Evolutionary conservation across 2,113 vertebrate species (phyloP).

Genomic region (Takifugu flavidus): DNA sequence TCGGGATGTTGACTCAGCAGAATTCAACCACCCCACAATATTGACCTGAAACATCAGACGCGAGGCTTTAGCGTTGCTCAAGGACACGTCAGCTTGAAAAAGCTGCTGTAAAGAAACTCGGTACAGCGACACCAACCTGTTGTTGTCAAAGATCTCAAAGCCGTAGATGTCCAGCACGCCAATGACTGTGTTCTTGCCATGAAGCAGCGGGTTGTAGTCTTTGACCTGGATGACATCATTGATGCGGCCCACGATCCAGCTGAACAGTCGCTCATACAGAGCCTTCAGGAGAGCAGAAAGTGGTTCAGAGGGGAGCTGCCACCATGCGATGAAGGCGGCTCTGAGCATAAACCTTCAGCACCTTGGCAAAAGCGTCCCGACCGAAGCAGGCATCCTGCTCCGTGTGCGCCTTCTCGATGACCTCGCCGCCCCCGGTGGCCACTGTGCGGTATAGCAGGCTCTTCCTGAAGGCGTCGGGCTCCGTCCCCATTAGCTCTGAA

Average conservation of each 20-base stretch:
- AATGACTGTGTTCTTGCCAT: constrained; percentile 92
- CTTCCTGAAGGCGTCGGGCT: constrained; percentile 54
- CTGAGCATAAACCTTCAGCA: constrained; percentile 32
- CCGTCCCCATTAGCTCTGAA: constrained; percentile 73
- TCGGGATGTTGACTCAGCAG: too few relatives aligned
- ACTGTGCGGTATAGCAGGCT: constrained; percentile 83
- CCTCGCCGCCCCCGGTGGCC: constrained; percentile 84
- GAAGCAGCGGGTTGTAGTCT: constrained; percentile 79
- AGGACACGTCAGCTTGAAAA: too few relatives aligned
- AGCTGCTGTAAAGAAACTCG: background rate
- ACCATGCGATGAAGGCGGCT: too few relatives aligned
- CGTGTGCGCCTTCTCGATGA: constrained; percentile 87
- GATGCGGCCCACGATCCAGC: constrained; percentile 88
- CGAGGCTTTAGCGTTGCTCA: too few relatives aligned
- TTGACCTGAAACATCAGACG: too few relatives aligned
- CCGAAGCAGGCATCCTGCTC: constrained; percentile 82
- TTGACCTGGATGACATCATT: constrained; percentile 83
- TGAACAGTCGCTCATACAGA: constrained; percentile 90
- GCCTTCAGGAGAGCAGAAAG: constrained; percentile 67
- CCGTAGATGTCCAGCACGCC: constrained; percentile 94
- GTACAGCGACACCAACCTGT: constrained; percentile 76
- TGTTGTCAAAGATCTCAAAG: constrained; percentile 93
- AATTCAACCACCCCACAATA: too few relatives aligned
- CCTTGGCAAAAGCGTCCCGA: constrained; percentile 91
- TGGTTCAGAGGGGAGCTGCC: background rate